phyloP scores from a whole-genome alignment of 1,140 invertebrate species.

The Mycetomoellerius zeteki region DNA sequence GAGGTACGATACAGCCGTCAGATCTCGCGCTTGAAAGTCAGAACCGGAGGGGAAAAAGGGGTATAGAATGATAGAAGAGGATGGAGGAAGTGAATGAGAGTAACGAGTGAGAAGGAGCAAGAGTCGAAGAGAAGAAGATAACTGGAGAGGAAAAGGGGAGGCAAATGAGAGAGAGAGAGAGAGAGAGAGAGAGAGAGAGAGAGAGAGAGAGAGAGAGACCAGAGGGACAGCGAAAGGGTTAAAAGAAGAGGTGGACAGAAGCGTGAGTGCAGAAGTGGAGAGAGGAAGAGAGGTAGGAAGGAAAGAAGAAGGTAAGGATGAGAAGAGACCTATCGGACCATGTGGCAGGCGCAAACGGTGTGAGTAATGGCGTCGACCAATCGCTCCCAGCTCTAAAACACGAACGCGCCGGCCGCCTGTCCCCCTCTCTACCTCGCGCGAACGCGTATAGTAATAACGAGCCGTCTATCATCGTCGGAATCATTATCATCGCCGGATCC shows the following conservation, averaged over 20 bases:
- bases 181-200: neutral
- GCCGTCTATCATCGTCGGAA: conserved; percentile 79
- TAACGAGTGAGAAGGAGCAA: conserved; percentile 10
- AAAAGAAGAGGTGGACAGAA: conserved; percentile 26
- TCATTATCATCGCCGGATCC: conserved; percentile 80
- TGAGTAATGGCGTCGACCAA: conserved; percentile 82
- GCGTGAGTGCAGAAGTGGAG: neutral
- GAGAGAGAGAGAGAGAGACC: neutral
- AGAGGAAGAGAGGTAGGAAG: neutral
- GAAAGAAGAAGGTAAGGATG: conserved; percentile 37
- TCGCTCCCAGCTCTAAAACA: conserved; percentile 80
- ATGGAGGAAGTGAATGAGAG: conserved; percentile 8
- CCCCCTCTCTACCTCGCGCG: conserved; percentile 5
- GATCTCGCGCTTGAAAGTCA: conserved; percentile 54
- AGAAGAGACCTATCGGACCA: conserved; percentile 78
- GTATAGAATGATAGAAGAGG: neutral
- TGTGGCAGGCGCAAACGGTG: conserved; percentile 83
- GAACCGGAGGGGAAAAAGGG: conserved; percentile 44
- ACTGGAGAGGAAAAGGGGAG: neutral
- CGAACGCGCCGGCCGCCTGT: conserved; percentile 71
- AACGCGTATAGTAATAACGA: conserved; percentile 62
- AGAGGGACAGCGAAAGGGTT: conserved; percentile 10
- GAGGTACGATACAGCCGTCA: conserved; percentile 67
- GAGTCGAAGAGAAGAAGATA: neutral
- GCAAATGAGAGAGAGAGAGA: neutral